Evolutionary conservation across 2,888 invertebrate genomes (phyloP), one percentile per base, ranked within the genome.

Genomic region (Drosophila greeni): DNA sequence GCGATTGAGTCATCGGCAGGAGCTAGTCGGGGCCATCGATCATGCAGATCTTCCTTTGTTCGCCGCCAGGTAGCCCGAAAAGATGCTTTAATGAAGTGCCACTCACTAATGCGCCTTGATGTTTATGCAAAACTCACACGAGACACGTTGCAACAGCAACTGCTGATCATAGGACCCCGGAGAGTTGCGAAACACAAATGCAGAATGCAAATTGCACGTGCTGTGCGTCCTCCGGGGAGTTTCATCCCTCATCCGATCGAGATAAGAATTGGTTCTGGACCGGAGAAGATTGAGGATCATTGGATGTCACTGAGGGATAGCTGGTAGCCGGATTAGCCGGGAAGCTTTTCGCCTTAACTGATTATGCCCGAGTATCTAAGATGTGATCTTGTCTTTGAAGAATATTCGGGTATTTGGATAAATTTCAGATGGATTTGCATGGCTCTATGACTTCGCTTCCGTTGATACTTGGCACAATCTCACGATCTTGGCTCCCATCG

Each of bases 51-150:
- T 20, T 11, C 48, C 39, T 64, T 60, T 69, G 66, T 74, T 40
- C 11, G 20, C 59, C 66, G 34, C 57, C 66, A 78, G 76, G 73
- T 77, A 77, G 74, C 72, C 45, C 53, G 31, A 64, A 83, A 78
- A 73, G 66, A 79, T 48, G 31, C 69, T 85, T 83, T 85, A 82
- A 82, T 82, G 79, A 83, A 85, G 82, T 82, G 70, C 69, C 51
- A 56, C 47, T 20, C 47, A 48, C 72, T 82, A 75, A 80, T 80
- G 74, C 69, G 81, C 54, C 72, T 48, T 69, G 71, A 83, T 78
- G 69, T 62, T 72, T 83, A 82, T 82, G 79, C 79, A 74, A 84
- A 84, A 74, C 54, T 53, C 36, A 42, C 20, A 26, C 47, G 33
- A 55, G 40, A 39, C 33, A 43, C 37, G 45, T 37, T 36, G 45